Evolutionary conservation across 2,888 invertebrate species (phyloP).

Genomic region (Amphipoea lucens): DNA sequence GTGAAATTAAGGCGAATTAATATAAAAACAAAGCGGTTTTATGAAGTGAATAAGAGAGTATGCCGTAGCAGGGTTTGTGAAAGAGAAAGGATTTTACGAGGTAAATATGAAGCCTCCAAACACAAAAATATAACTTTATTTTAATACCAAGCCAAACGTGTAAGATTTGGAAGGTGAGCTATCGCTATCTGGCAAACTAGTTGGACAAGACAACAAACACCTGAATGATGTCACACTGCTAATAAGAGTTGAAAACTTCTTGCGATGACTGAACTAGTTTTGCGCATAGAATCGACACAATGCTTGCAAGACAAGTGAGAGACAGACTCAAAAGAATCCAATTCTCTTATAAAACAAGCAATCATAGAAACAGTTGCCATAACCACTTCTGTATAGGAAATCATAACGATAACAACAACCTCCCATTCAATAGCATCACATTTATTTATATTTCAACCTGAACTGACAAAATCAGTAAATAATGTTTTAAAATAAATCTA

Average conservation of each 20-base stretch:
- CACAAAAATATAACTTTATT: neutral
- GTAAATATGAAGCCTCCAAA: neutral
- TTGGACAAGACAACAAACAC: neutral
- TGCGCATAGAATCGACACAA: neutral
- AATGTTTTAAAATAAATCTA: slow-evolving; percentile 55
- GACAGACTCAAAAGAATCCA: neutral
- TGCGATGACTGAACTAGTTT: neutral
- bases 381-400: neutral
- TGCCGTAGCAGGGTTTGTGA: neutral
- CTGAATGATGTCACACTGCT: neutral
- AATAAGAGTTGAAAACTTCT: neutral
- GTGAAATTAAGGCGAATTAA: neutral
- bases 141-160: neutral
- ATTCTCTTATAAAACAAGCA: neutral
- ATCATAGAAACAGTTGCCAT: slow-evolving; percentile 2
- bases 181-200: neutral
- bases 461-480: slow-evolving; percentile 59
- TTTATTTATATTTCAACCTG: slow-evolving; percentile 42
- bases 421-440: slow-evolving; percentile 10
- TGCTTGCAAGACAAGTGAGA: neutral
- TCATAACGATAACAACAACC: slow-evolving; percentile 9
- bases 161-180: neutral
- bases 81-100: neutral
- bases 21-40: neutral
- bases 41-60: too few species aligned